These are phyloP conservation scores for Crypturellus tataupa DNA, from an alignment of 2,797 vertebrate genomes.

Conservation along the genomic window DNA sequence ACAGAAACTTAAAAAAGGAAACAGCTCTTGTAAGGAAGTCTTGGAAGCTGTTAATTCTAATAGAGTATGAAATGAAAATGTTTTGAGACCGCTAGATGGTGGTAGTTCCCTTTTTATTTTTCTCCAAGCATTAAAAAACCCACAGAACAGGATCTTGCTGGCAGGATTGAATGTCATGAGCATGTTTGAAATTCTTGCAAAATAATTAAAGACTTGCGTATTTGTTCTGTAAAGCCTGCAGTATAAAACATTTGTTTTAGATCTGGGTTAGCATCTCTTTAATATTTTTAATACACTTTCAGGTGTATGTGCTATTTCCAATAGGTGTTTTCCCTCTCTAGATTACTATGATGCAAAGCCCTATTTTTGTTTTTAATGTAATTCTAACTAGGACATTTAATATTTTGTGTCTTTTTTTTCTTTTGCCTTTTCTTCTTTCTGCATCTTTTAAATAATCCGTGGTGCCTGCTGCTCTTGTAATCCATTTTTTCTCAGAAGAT, in stretches of 20 bases:
- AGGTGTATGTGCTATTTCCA: neutral
- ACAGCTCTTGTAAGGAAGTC: neutral
- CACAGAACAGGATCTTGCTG: neutral
- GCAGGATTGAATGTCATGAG: neutral
- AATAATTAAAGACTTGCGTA: neutral
- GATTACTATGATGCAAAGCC: neutral
- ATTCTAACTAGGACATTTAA: neutral
- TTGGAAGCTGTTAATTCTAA: neutral
- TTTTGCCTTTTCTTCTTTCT: neutral
- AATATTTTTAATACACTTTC: neutral
- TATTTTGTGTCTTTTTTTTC: neutral
- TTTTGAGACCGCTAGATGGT: slow-evolving; percentile 78
- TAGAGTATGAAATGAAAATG: neutral
- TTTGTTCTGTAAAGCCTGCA: neutral
- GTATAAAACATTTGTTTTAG: neutral
- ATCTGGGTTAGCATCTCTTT: neutral
- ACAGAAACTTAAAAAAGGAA: neutral
- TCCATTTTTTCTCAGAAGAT: neutral
- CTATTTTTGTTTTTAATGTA: neutral
- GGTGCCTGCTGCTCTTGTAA: neutral
- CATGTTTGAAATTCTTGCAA: slow-evolving; percentile 33
- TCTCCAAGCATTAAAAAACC: neutral
- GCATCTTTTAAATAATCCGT: neutral
- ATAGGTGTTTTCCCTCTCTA: neutral
- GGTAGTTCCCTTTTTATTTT: slow-evolving; percentile 58